These are phyloP conservation scores for Rotaria socialis DNA, from an alignment of 2,888 invertebrate genomes.

Conservation along the genomic window DNA sequence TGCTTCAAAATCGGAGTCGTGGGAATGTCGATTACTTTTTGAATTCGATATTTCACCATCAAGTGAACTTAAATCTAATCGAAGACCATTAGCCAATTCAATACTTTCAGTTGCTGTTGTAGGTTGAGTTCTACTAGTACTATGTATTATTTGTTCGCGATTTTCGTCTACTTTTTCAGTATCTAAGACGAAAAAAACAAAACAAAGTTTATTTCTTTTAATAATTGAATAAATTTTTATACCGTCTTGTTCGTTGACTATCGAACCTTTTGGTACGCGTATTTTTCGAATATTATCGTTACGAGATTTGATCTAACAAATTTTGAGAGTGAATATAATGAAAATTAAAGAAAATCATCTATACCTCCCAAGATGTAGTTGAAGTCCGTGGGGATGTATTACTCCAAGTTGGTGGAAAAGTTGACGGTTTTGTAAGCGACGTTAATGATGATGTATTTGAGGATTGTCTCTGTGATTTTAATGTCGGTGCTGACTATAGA, in stretches of 20 bases:
- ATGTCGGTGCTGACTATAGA: not conserved
- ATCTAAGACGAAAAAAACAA: not conserved
- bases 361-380: slow-evolving; percentile 18
- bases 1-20: not conserved
- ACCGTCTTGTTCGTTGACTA: not conserved
- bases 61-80: not conserved
- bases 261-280: not conserved
- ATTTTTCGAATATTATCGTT: slow-evolving; percentile 15
- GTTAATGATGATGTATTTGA: not conserved
- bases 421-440: not conserved
- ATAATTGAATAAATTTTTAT: not conserved
- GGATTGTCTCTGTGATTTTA: no score
- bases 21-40: not conserved
- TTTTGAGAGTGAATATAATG: not conserved
- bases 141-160: not conserved
- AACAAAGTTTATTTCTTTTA: not conserved
- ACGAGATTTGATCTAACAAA: slow-evolving; percentile 16
- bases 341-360: not conserved
- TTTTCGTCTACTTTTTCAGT: not conserved
- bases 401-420: not conserved
- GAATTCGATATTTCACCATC: not conserved
- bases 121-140: not conserved
- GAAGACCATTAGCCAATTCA: slow-evolving; percentile 8
- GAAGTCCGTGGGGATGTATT: not conserved
- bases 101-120: not conserved